Conservation (phyloP, 2,113 vertebrate genomes). For the Verasper variegatus region DNA sequence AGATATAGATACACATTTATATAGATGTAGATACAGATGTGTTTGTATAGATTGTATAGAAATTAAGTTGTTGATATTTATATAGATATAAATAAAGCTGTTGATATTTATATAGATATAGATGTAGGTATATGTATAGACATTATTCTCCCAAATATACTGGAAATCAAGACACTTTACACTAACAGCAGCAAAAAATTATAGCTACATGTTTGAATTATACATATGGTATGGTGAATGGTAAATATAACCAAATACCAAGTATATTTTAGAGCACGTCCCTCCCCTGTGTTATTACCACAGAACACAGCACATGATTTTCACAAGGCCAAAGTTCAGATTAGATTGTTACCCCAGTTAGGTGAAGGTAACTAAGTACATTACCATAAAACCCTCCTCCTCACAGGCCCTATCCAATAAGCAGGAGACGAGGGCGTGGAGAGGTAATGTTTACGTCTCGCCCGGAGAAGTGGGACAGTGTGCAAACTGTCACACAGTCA, state of each 20-base stretch:
- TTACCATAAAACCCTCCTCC: conserved; percentile 48
- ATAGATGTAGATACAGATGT: too few relatives aligned
- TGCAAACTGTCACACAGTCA: conserved; percentile 43
- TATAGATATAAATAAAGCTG: too few relatives aligned
- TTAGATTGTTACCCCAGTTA: background rate
- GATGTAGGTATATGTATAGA: background rate
- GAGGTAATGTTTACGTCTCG: conserved; percentile 70
- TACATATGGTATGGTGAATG: background rate
- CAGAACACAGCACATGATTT: background rate
- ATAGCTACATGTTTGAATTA: background rate
- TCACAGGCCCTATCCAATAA: conserved; percentile 60
- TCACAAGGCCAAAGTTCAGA: background rate
- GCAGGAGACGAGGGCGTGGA: conserved; percentile 46
- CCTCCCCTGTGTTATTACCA: background rate
- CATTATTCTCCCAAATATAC: background rate
- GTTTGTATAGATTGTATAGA: too few relatives aligned
- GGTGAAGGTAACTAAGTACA: background rate
- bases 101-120: too few relatives aligned
- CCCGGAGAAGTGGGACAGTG: conserved; percentile 70
- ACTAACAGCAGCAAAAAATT: background rate
- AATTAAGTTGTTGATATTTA: too few relatives aligned
- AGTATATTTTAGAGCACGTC: background rate
- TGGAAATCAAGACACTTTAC: too few relatives aligned
- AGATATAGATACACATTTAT: too few relatives aligned
- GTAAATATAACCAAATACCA: background rate